A percentile compares a stretch with the other conserved stretches of the same genome.
phyloP scores from a whole-genome alignment of 2,888 invertebrate genomes.

The Pelosia muscerda region DNA sequence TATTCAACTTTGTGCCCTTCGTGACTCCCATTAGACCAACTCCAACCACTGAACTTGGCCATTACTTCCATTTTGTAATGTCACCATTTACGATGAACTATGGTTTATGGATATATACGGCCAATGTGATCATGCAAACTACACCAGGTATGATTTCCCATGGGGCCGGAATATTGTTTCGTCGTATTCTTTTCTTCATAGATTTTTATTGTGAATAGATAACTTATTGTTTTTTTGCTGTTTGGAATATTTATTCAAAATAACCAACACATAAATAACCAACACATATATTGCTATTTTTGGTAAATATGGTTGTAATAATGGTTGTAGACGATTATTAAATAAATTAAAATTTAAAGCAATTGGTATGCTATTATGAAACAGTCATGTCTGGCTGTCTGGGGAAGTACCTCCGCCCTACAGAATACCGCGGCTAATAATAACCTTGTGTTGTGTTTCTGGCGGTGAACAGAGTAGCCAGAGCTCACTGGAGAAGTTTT shows the following conservation, averaged over 20 bases:
- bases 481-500: too few species aligned
- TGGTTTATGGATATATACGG: slow-evolving; percentile 68
- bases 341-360: too few species aligned
- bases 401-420: too few species aligned
- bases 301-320: too few species aligned
- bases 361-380: too few species aligned
- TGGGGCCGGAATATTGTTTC: slow-evolving; percentile 40
- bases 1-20: slow-evolving; percentile 8
- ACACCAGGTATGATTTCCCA: slow-evolving; percentile 69
- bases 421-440: too few species aligned
- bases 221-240: not conserved
- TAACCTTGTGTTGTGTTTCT: too few species aligned
- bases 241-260: not conserved
- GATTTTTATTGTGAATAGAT: slow-evolving; percentile 35
- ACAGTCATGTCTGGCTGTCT: too few species aligned
- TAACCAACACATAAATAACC: too few species aligned
- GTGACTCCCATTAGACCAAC: slow-evolving; percentile 30
- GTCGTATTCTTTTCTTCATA: slow-evolving; percentile 31
- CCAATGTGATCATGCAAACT: slow-evolving; percentile 65
- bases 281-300: too few species aligned
- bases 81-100: slow-evolving; percentile 43
- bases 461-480: too few species aligned
- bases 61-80: slow-evolving; percentile 40
- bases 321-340: too few species aligned
- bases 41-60: slow-evolving; percentile 30